phyloP scores from a whole-genome alignment of 2,113 vertebrate species.

The Alosa alosa region DNA sequence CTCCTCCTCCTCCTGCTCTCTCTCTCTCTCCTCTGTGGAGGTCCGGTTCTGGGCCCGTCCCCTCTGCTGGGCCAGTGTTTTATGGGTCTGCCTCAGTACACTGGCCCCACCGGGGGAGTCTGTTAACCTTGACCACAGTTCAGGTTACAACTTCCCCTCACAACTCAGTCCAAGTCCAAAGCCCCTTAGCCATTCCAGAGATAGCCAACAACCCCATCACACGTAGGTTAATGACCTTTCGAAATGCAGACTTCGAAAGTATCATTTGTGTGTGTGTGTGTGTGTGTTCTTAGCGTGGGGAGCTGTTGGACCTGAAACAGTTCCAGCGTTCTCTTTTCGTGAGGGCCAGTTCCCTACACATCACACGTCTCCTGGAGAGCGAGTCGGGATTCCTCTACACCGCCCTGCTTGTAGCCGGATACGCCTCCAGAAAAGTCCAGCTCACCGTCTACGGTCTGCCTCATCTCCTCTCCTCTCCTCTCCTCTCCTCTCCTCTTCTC shows the following conservation, averaged over 20 bases:
- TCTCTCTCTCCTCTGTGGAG: background rate
- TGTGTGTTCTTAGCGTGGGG: constrained; percentile 76
- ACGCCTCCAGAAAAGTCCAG: constrained; percentile 86
- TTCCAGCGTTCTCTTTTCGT: constrained; percentile 74
- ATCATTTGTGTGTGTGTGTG: background rate
- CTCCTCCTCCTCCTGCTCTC: background rate
- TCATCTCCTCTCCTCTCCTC: background rate
- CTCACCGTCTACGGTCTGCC: constrained; percentile 91
- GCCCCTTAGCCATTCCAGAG: background rate
- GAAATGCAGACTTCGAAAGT: too few species aligned
- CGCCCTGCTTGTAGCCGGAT: constrained; percentile 87
- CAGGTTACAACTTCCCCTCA: background rate
- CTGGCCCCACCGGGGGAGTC: background rate
- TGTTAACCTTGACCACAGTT: background rate
- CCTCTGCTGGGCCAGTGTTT: background rate
- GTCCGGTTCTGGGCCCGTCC: background rate
- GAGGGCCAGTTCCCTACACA: constrained; percentile 79
- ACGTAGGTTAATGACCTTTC: background rate
- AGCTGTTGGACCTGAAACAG: constrained; percentile 73
- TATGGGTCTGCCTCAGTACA: background rate
- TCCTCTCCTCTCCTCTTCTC: background rate
- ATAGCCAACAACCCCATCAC: background rate
- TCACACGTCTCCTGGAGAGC: constrained; percentile 77
- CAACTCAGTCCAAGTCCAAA: background rate
- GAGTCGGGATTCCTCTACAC: constrained; percentile 90